Percentiles rank a stretch among this genome's conserved stretches.
Conservation (phyloP, 2,888 invertebrate genomes). For the Elegia similella region DNA sequence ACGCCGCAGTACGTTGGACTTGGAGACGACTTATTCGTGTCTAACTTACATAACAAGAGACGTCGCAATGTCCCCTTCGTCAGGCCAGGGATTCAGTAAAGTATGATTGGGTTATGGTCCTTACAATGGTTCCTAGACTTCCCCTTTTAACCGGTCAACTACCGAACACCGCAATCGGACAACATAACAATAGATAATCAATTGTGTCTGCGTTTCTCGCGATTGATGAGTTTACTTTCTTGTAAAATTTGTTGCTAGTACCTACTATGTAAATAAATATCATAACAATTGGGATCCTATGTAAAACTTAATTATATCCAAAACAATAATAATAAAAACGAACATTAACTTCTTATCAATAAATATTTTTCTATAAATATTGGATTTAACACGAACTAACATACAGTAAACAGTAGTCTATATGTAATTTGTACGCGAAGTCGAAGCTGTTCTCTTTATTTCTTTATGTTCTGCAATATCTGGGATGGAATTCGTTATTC, state of each 20-base stretch:
- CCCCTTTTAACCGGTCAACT: no score
- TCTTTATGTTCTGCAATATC: constrained; percentile 61
- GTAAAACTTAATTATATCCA: constrained; percentile 26
- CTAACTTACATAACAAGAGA: no score
- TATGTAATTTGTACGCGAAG: constrained; percentile 40
- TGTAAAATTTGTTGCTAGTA: background rate
- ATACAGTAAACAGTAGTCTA: constrained; percentile 32
- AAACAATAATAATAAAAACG: constrained; percentile 14
- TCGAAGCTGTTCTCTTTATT: constrained; percentile 48
- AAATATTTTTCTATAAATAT: constrained; percentile 73
- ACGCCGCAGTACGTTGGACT: no score
- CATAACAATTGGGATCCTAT: constrained; percentile 34
- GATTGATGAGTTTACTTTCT: no score
- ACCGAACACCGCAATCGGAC: no score
- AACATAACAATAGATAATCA: no score
- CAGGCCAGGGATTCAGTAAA: no score
- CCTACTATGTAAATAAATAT: background rate
- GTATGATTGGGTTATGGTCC: no score
- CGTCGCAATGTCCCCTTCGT: no score
- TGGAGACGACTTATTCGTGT: no score
- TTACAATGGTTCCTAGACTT: no score
- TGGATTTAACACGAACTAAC: constrained; percentile 51
- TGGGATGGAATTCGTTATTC: constrained; percentile 66
- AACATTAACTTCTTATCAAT: constrained; percentile 44
- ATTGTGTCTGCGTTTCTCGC: no score